phyloP scores from a whole-genome alignment of 2,888 invertebrate genomes.

The Phortica magna region DNA sequence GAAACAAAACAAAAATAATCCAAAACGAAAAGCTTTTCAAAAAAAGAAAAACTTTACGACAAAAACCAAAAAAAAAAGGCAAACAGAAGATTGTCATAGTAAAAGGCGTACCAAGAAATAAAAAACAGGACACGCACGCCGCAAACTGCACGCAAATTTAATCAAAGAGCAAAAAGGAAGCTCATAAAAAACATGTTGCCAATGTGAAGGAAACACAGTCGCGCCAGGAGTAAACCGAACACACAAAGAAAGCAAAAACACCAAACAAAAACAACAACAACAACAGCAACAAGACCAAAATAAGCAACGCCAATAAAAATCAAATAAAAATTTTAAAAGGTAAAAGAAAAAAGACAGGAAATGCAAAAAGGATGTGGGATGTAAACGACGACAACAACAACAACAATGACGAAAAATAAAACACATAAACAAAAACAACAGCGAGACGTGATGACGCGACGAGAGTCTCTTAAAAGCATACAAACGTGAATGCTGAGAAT shows the following conservation, averaged over 20 bases:
- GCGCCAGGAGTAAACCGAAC: too few species aligned
- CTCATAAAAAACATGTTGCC: neutral
- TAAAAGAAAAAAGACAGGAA: slow-evolving; percentile 27
- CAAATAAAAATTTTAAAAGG: slow-evolving; percentile 36
- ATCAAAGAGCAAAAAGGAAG: slow-evolving; percentile 64
- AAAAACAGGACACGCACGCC: slow-evolving; percentile 30
- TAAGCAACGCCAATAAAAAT: slow-evolving; percentile 20
- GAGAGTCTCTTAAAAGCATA: slow-evolving; percentile 38
- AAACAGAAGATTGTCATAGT: too few species aligned
- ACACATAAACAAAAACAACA: neutral
- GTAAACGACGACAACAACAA: slow-evolving; percentile 11
- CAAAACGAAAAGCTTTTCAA: too few species aligned
- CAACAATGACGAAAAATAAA: slow-evolving; percentile 14
- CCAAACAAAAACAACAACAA: slow-evolving; percentile 22
- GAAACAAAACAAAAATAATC: neutral
- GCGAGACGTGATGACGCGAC: slow-evolving; percentile 23
- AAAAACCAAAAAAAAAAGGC: neutral
- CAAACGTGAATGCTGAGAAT: slow-evolving; percentile 32
- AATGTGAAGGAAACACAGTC: slow-evolving; percentile 1
- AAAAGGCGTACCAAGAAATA: neutral
- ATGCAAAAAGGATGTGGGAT: slow-evolving; percentile 14
- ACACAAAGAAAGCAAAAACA: slow-evolving; percentile 59
- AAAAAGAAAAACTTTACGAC: neutral
- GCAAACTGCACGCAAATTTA: slow-evolving; percentile 69
- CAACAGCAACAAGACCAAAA: neutral